Percentiles rank a stretch among this genome's conserved stretches.
These are phyloP conservation scores for Gonatopus flavifemur DNA, from an alignment of 1,140 invertebrate species.

Conservation along the genomic window DNA sequence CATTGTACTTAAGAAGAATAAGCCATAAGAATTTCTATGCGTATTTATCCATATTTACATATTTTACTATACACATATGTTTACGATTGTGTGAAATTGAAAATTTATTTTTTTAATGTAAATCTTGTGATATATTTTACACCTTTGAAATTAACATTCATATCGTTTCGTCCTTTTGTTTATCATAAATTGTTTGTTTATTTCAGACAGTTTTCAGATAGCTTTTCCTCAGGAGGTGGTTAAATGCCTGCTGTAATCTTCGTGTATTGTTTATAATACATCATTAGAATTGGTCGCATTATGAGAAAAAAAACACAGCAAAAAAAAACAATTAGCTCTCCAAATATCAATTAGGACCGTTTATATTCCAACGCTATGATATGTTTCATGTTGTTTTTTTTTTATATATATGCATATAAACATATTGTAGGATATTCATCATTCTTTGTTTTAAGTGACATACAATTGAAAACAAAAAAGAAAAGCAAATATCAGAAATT, in stretches of 20 bases:
- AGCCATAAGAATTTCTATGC: no score
- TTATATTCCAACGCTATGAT: constrained; percentile 35
- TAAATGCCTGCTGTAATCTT: constrained; percentile 51
- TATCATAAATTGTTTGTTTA: constrained; percentile 54
- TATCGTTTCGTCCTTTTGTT: constrained; percentile 25
- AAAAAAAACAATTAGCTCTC: constrained; percentile 33
- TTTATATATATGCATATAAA: constrained; percentile 39
- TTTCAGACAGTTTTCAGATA: constrained; percentile 59
- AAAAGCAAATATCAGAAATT: constrained; percentile 28
- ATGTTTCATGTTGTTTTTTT: constrained; percentile 30
- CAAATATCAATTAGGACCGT: constrained; percentile 29
- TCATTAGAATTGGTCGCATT: constrained; percentile 38
- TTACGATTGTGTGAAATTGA: constrained; percentile 18
- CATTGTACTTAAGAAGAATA: background rate
- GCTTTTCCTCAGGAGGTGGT: constrained; percentile 54
- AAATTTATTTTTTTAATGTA: constrained; percentile 6
- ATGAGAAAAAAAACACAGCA: constrained; percentile 8
- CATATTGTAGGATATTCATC: constrained; percentile 40
- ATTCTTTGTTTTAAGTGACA: constrained; percentile 41
- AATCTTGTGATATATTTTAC: constrained; percentile 35
- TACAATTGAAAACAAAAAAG: no score
- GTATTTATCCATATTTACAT: no score
- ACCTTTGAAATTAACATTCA: constrained; percentile 39
- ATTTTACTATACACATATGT: no score
- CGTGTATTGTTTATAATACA: constrained; percentile 46